Evolutionary conservation across 1,140 invertebrate genomes (phyloP).

Genomic region (Trachymyrmex septentrionalis): DNA sequence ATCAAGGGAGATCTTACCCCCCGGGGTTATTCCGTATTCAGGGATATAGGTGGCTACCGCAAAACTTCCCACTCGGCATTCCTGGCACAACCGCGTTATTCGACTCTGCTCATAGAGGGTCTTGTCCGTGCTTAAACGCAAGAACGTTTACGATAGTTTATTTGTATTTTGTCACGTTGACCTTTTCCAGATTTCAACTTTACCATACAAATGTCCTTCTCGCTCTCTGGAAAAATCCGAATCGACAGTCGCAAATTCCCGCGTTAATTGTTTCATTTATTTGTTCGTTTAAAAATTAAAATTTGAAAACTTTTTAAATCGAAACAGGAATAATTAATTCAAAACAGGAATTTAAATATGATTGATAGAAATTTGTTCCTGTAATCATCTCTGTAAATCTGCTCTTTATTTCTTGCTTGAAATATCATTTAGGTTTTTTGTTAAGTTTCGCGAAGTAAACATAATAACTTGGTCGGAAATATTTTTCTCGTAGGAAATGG

Average conservation of each 20-base stretch:
- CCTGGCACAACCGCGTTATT: slow-evolving; percentile 80
- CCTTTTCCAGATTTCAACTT: slow-evolving; percentile 76
- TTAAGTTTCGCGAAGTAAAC: background rate
- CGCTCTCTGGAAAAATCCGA: background rate
- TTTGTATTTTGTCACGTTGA: slow-evolving; percentile 59
- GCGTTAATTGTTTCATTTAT: slow-evolving; percentile 7
- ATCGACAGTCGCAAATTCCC: background rate
- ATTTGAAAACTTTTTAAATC: background rate
- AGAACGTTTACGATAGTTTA: slow-evolving; percentile 73
- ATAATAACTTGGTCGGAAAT: background rate
- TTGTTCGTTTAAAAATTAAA: background rate
- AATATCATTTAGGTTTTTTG: background rate
- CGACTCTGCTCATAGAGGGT: slow-evolving; percentile 74
- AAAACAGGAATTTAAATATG: background rate
- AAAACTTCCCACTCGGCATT: slow-evolving; percentile 82
- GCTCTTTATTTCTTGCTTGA: background rate
- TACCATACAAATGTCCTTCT: slow-evolving; percentile 19
- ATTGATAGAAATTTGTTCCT: background rate
- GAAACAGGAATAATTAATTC: no score
- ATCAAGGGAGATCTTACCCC: slow-evolving; percentile 79
- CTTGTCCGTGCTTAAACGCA: slow-evolving; percentile 76
- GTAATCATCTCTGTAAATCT: background rate
- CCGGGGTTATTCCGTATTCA: slow-evolving; percentile 81
- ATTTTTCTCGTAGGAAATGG: background rate
- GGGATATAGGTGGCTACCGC: slow-evolving; percentile 78